Conservation (phyloP, 2,113 vertebrate genomes). For the Ictalurus furcatus region DNA sequence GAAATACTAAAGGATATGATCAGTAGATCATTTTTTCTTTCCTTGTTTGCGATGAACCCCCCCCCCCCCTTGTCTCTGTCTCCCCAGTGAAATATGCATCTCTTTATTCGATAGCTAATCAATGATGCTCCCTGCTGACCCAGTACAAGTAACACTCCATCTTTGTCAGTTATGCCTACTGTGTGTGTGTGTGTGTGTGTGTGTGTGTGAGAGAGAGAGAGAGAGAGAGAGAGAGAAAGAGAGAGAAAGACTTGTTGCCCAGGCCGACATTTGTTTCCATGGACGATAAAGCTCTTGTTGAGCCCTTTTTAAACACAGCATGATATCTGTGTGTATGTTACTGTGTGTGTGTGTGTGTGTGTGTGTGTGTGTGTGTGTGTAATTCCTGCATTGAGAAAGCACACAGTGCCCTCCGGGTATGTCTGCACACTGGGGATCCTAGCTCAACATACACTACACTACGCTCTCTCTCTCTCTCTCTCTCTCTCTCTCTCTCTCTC, state of each 20-base stretch:
- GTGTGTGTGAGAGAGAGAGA: background rate
- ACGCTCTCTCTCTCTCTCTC: background rate
- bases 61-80: background rate
- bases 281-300: slow-evolving; percentile 5
- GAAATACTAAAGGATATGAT: background rate
- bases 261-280: slow-evolving; percentile 1
- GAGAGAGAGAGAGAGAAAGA: background rate
- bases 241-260: slow-evolving; percentile 6
- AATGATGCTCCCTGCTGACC: slow-evolving; percentile 40
- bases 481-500: slow-evolving; percentile 6
- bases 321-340: background rate
- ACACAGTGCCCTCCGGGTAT: slow-evolving; percentile 34
- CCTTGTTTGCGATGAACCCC: background rate
- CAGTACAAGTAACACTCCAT: slow-evolving; percentile 40
- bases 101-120: slow-evolving; percentile 38
- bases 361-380: background rate
- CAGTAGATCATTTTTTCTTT: background rate
- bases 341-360: slow-evolving; percentile 3
- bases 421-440: slow-evolving; percentile 1
- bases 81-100: slow-evolving; percentile 30
- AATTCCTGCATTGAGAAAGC: slow-evolving; percentile 40
- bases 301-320: slow-evolving; percentile 35
- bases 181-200: slow-evolving; percentile 18
- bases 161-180: slow-evolving; percentile 33
- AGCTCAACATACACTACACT: background rate